Conservation (phyloP, 2,888 invertebrate species). For the Mellilla xanthometata region DNA sequence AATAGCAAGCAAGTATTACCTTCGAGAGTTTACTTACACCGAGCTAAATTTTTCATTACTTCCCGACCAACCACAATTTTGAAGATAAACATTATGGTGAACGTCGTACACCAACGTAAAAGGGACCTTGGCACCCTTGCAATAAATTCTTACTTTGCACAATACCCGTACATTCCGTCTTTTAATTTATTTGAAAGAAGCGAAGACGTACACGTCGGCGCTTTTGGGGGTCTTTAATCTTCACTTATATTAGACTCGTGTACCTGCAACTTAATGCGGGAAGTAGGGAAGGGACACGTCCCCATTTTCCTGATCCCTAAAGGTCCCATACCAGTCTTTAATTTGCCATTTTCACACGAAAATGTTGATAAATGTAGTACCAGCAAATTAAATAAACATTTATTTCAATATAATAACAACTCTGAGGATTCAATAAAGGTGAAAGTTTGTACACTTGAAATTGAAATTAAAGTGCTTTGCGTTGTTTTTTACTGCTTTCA, state of each 20-base stretch:
- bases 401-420: conserved; percentile 13
- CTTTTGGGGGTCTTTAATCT: conserved; percentile 55
- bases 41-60: conserved; percentile 55
- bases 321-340: conserved; percentile 7
- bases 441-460: conserved; percentile 16
- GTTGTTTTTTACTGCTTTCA: conserved; percentile 16
- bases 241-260: conserved; percentile 46
- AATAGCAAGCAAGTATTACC: conserved; percentile 37
- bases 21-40: conserved; percentile 42
- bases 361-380: conserved; percentile 14
- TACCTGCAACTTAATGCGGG: conserved; percentile 27
- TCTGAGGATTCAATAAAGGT: conserved; percentile 7
- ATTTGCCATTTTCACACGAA: conserved; percentile 3
- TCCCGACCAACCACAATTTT: conserved; percentile 49
- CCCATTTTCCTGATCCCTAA: conserved; percentile 12
- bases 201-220: conserved; percentile 49
- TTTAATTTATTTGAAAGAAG: conserved; percentile 59
- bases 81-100: conserved; percentile 50
- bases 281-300: conserved; percentile 9
- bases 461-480: conserved; percentile 12
- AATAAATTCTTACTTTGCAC: conserved; percentile 44
- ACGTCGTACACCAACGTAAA: conserved; percentile 37
- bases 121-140: conserved; percentile 35
- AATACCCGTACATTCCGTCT: conserved; percentile 41
- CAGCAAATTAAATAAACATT: conserved; percentile 19